These are phyloP conservation scores for Peromyscus nudipes DNA, from an alignment of 2,797 vertebrate genomes.

Conservation along the genomic window DNA sequence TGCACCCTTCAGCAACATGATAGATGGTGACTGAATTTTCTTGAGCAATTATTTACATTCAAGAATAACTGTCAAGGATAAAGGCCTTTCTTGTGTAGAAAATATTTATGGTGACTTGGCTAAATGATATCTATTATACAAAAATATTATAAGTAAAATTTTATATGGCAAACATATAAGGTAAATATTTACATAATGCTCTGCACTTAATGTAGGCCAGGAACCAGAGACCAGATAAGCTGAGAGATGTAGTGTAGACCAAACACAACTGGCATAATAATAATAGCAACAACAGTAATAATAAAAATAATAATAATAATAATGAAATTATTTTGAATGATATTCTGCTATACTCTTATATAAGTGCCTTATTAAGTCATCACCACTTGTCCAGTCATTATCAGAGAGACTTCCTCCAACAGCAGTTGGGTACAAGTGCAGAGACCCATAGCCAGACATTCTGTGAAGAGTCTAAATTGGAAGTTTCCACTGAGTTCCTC, in stretches of 20 bases:
- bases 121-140: background rate
- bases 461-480: background rate
- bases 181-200: background rate
- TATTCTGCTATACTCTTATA: background rate
- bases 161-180: background rate
- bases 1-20: background rate
- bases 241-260: background rate
- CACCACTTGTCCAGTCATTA: background rate
- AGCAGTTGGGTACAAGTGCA: too few species aligned
- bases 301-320: too few species aligned
- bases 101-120: background rate
- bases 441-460: background rate
- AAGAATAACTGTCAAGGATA: background rate
- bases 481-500: background rate
- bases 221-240: background rate
- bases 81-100: background rate
- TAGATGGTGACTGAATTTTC: constrained; percentile 11
- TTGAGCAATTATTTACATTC: constrained; percentile 30
- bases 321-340: background rate
- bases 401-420: background rate
- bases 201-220: background rate
- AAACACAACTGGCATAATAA: background rate
- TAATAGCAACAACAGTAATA: background rate
- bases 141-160: background rate
- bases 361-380: background rate